Evolutionary conservation across 2,797 vertebrate species (phyloP).

Genomic region (Rousettus madagascariensis): DNA sequence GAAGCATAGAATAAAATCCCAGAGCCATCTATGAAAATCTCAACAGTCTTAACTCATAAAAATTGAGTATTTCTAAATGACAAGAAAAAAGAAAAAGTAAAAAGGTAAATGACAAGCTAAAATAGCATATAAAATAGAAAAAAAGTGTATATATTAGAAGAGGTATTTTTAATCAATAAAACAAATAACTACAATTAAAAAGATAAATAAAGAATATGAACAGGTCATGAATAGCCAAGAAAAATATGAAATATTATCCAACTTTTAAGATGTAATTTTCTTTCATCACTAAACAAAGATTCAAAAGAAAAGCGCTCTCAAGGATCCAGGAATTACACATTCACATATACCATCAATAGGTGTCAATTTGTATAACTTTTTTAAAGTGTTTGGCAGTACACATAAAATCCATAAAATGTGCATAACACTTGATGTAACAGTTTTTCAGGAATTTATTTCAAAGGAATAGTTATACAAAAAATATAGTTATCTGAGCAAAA

Average conservation of each 20-base stretch:
- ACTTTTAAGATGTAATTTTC: neutral
- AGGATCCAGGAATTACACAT: neutral
- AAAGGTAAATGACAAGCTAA: constrained; percentile 1
- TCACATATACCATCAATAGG: neutral
- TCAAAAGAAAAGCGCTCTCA: neutral
- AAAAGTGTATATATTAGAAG: neutral
- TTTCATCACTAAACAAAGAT: neutral
- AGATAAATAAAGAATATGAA: neutral
- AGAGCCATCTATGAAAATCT: neutral
- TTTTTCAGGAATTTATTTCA: neutral
- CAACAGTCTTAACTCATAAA: neutral
- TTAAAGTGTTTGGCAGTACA: neutral
- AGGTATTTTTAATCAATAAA: neutral
- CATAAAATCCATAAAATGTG: neutral
- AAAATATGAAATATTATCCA: neutral
- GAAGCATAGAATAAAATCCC: neutral
- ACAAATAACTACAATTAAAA: neutral
- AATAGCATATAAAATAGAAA: neutral
- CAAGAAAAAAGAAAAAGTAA: neutral
- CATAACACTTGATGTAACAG: neutral
- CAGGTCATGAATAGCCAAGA: neutral
- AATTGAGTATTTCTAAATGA: neutral
- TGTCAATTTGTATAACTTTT: neutral
- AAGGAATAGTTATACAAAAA: neutral
- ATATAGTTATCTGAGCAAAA: neutral